These are phyloP conservation scores for Globodera ellingtonae DNA, from an alignment of 1,140 invertebrate genomes.

Conservation along the genomic window DNA sequence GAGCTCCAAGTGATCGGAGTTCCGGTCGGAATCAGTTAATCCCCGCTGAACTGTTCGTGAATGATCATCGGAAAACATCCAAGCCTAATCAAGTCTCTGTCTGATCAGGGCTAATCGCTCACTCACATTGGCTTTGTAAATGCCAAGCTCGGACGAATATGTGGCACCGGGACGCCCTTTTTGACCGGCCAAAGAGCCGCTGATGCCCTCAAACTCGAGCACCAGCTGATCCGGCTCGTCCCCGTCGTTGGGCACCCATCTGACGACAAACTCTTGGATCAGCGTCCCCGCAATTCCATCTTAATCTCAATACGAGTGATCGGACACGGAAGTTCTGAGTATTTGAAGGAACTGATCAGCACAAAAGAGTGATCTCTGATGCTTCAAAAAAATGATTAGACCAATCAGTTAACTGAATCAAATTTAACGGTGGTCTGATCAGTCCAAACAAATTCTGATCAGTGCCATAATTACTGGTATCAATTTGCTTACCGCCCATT, in stretches of 20 bases:
- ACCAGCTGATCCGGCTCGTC: slow-evolving; percentile 20
- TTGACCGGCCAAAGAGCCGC: slow-evolving; percentile 52
- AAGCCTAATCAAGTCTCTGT: too few relatives aligned
- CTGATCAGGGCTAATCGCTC: neutral
- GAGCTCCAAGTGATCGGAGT: too few relatives aligned
- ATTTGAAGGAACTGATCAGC: neutral
- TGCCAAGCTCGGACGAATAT: slow-evolving; percentile 45
- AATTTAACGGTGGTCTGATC: too few relatives aligned
- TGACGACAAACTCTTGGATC: slow-evolving; percentile 48
- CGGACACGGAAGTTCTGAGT: neutral
- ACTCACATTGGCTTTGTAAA: slow-evolving; percentile 52
- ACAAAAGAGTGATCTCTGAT: neutral
- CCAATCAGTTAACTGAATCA: too few relatives aligned
- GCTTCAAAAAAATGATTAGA: too few relatives aligned
- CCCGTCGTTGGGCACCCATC: slow-evolving; percentile 27
- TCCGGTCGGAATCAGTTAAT: too few relatives aligned
- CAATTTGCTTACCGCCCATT: neutral
- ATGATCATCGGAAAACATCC: too few relatives aligned
- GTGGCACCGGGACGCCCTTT: slow-evolving; percentile 50
- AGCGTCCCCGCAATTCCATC: slow-evolving; percentile 37
- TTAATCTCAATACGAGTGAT: neutral
- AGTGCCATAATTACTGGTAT: neutral
- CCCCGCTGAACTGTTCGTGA: too few relatives aligned
- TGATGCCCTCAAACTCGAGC: slow-evolving; percentile 44
- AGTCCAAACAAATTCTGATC: too few relatives aligned